A percentile compares a stretch with the other conserved stretches of the same genome.
Conservation (phyloP, 1,140 invertebrate genomes). For the Dendrolimus kikuchii region DNA sequence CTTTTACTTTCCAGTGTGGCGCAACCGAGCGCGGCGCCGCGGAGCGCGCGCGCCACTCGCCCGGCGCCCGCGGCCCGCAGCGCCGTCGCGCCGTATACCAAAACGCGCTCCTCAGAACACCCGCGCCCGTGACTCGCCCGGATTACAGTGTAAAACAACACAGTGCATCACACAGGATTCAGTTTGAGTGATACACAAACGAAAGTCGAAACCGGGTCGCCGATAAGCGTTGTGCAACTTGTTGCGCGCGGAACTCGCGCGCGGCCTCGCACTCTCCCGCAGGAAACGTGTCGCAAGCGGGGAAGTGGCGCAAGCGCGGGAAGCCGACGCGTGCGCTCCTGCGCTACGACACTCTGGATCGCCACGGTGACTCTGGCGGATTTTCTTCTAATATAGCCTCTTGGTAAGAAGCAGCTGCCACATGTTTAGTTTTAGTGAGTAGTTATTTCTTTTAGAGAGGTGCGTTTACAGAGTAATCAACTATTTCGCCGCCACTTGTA, state of each 20-base stretch:
- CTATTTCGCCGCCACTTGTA: constrained; percentile 17
- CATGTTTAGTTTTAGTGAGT: constrained; percentile 12
- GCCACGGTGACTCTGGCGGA: constrained; percentile 27
- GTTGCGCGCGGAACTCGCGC: constrained; percentile 45
- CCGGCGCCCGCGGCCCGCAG: constrained; percentile 65
- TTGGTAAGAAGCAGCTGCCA: constrained; percentile 36
- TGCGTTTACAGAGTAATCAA: constrained; percentile 1
- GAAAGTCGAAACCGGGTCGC: constrained; percentile 59
- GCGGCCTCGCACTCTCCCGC: constrained; percentile 60
- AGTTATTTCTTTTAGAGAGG: constrained; percentile 11
- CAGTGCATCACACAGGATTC: constrained; percentile 54
- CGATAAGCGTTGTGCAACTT: constrained; percentile 58
- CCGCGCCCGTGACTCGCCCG: constrained; percentile 44
- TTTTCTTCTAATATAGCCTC: constrained; percentile 36
- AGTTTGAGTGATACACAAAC: constrained; percentile 42
- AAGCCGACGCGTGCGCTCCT: constrained; percentile 43
- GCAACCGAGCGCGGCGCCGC: constrained; percentile 57
- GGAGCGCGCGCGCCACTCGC: constrained; percentile 52
- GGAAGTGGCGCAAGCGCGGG: constrained; percentile 63
- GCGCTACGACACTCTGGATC: constrained; percentile 48
- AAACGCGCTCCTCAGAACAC: constrained; percentile 28
- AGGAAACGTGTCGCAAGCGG: constrained; percentile 63
- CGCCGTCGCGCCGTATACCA: constrained; percentile 57
- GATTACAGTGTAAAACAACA: constrained; percentile 57
- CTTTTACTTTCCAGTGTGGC: constrained; percentile 71